Conservation (phyloP, 2,888 invertebrate genomes). For the Boloria euphrosyne region DNA sequence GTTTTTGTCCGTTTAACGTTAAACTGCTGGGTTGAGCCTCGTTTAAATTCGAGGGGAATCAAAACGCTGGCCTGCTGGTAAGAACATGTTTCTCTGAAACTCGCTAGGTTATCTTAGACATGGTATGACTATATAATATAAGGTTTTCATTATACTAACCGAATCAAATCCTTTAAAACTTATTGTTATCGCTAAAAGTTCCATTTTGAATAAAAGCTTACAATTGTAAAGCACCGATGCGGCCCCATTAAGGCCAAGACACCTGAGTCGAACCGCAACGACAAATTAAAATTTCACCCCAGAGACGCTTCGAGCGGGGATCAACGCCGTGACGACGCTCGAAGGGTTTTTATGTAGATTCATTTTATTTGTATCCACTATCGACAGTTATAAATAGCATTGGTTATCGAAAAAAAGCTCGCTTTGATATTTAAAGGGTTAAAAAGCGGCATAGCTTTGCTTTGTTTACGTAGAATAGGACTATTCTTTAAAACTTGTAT, state of each 20-base stretch:
- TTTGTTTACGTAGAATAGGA: too few relatives aligned
- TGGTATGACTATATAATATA: too few relatives aligned
- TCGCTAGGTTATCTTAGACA: too few relatives aligned
- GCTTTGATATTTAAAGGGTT: not conserved
- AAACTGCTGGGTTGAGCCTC: too few relatives aligned
- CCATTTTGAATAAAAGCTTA: not conserved
- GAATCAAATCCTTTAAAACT: not conserved
- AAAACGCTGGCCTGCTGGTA: too few relatives aligned
- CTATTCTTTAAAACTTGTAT: too few relatives aligned
- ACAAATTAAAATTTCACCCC: slow-evolving; percentile 30
- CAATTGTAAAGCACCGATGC: slow-evolving; percentile 14
- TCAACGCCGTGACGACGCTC: not conserved
- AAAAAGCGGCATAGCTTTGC: too few relatives aligned
- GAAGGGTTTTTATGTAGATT: slow-evolving; percentile 10
- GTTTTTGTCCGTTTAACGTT: too few relatives aligned
- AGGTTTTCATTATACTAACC: not conserved
- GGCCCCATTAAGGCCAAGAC: slow-evolving; percentile 15
- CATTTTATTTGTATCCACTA: not conserved
- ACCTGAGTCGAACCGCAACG: slow-evolving; percentile 29
- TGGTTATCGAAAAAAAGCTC: not conserved
- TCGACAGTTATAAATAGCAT: not conserved
- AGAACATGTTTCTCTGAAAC: too few relatives aligned
- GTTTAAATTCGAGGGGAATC: too few relatives aligned
- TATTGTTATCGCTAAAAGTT: not conserved
- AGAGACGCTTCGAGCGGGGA: slow-evolving; percentile 10